Conservation (phyloP, 2,113 vertebrate genomes). For the Sphaerodactylus townsendi region DNA sequence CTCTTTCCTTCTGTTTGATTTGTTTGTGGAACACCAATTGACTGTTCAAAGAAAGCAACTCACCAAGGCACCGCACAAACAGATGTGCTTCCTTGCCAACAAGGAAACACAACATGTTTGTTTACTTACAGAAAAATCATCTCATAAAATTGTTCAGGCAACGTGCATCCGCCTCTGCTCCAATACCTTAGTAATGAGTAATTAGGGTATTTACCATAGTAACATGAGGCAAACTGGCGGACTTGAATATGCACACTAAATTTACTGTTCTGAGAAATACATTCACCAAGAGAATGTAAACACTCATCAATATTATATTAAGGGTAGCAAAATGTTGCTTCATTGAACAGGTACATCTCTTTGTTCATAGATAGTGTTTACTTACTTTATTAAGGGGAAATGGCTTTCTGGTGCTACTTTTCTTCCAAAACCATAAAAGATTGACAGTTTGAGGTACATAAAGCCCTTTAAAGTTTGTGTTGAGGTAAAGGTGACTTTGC, state of each 20-base stretch:
- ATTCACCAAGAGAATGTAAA: slow-evolving; percentile 9
- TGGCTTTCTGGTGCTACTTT: not conserved
- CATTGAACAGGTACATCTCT: slow-evolving; percentile 32
- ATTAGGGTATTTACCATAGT: slow-evolving; percentile 27
- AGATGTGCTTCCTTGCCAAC: not conserved
- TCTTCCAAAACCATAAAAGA: slow-evolving; percentile 16
- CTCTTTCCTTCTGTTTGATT: not conserved
- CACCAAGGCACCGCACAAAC: not conserved
- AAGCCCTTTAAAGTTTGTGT: not conserved
- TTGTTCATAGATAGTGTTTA: not conserved
- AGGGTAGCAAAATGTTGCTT: slow-evolving; percentile 28
- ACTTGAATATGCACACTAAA: not conserved
- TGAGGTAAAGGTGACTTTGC: not conserved
- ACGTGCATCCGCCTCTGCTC: not conserved
- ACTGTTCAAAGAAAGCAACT: not conserved
- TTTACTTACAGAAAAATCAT: slow-evolving; percentile 8
- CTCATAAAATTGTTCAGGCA: not conserved
- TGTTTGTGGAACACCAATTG: not conserved
- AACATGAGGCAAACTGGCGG: slow-evolving; percentile 32
- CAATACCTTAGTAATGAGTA: slow-evolving; percentile 41
- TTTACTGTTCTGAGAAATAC: slow-evolving; percentile 36
- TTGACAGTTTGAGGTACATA: not conserved
- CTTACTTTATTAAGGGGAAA: slow-evolving; percentile 15
- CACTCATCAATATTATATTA: slow-evolving; percentile 27
- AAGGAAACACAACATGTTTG: not conserved